Percentiles rank a stretch among this genome's conserved stretches.
Conservation (phyloP, 2,113 vertebrate genomes). For the Seriola quinqueradiata region DNA sequence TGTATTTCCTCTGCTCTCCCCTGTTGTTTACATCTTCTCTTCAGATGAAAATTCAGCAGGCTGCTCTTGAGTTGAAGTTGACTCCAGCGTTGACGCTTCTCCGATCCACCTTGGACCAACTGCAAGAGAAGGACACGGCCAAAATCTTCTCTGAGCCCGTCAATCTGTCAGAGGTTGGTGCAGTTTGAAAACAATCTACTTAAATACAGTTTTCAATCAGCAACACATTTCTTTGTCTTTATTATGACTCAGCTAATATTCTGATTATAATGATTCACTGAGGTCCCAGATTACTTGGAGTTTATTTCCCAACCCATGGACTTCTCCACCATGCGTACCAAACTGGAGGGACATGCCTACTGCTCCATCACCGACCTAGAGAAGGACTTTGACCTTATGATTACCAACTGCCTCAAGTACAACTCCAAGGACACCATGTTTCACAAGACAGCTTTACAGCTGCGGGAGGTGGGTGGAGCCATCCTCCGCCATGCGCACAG, state of each 20-base stretch:
- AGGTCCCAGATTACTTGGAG: conserved; percentile 99
- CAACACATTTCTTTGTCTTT: background rate
- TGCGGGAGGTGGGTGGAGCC: conserved; percentile 93
- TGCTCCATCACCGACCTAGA: conserved; percentile 93
- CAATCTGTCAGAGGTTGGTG: conserved; percentile 93
- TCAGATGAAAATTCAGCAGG: conserved; percentile 95
- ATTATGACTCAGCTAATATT: conserved; percentile 39
- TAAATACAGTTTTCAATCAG: conserved; percentile 1
- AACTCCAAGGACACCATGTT: conserved; percentile 99
- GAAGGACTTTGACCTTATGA: conserved; percentile 97
- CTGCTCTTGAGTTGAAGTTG: conserved; percentile 92
- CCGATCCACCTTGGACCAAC: conserved; percentile 92
- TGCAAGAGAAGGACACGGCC: conserved; percentile 95
- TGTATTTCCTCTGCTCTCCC: background rate
- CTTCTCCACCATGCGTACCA: conserved; percentile 96
- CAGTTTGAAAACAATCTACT: background rate
- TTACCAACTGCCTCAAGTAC: conserved; percentile 99
- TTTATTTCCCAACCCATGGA: conserved; percentile 99
- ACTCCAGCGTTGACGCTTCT: conserved; percentile 93
- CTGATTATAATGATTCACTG: conserved; percentile 66
- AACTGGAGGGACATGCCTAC: conserved; percentile 96
- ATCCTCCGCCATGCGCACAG: conserved; percentile 92
- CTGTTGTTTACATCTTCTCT: conserved; percentile 19
- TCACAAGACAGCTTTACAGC: conserved; percentile 93
- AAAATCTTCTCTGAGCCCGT: conserved; percentile 96